A percentile compares a stretch with the other conserved stretches of the same genome.
phyloP scores from a whole-genome alignment of 2,113 vertebrate genomes.

The Origma solitaria region DNA sequence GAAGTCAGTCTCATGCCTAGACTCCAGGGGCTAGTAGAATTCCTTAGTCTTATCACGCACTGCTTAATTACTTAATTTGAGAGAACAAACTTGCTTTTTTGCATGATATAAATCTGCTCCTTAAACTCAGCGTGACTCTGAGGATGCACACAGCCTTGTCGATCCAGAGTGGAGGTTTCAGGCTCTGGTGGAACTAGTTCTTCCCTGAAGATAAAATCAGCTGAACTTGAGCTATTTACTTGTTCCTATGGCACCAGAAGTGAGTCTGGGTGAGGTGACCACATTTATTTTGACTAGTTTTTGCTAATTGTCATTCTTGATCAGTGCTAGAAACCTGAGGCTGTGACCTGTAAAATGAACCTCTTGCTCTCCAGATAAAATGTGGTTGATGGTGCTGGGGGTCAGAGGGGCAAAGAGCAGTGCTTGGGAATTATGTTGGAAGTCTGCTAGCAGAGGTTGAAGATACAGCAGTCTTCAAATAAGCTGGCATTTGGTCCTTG shows the following conservation, averaged over 20 bases:
- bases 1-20: neutral
- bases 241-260: constrained; percentile 14
- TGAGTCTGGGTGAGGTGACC: neutral
- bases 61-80: constrained; percentile 39
- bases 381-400: neutral
- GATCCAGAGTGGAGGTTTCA: neutral
- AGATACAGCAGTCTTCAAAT: neutral
- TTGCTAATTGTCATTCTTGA: neutral
- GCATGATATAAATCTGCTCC: neutral
- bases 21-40: neutral
- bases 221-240: neutral
- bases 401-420: neutral
- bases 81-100: constrained; percentile 23
- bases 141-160: neutral
- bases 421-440: neutral
- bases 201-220: constrained; percentile 20
- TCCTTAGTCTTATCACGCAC: neutral
- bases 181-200: constrained; percentile 8
- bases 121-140: neutral
- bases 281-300: neutral
- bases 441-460: neutral
- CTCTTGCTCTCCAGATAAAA: neutral
- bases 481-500: neutral
- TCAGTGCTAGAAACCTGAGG: neutral
- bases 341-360: neutral